These are phyloP conservation scores for Babylonia areolata DNA, from an alignment of 1,140 invertebrate genomes.

Conservation along the genomic window DNA sequence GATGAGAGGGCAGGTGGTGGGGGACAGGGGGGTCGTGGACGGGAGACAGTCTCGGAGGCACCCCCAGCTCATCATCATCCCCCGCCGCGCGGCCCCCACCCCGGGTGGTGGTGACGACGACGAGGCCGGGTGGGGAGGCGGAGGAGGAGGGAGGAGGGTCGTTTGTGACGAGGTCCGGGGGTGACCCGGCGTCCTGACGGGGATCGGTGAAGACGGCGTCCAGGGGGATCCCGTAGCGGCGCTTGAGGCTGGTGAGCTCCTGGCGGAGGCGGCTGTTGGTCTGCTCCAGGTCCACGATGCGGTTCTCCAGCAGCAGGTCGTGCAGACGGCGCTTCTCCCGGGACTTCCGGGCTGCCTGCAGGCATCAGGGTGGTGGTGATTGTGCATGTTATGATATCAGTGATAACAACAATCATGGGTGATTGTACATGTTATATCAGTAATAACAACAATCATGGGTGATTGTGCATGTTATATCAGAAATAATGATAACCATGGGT, in stretches of 20 bases:
- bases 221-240: constrained; percentile 89
- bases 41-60: background rate
- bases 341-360: constrained; percentile 89
- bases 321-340: constrained; percentile 96
- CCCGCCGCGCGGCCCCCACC: background rate
- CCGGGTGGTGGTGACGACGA: background rate
- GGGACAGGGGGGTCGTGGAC: background rate
- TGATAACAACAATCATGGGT: background rate
- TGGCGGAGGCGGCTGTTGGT: constrained; percentile 95
- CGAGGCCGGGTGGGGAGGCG: too few relatives aligned
- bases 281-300: constrained; percentile 94
- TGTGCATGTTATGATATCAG: background rate
- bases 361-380: background rate
- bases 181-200: background rate
- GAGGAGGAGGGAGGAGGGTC: too few relatives aligned
- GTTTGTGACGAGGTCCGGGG: background rate
- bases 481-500: too few relatives aligned
- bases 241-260: constrained; percentile 93
- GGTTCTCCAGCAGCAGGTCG: constrained; percentile 96
- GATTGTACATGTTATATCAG: too few relatives aligned
- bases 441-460: too few relatives aligned
- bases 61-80: too few relatives aligned
- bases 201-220: constrained; percentile 49
- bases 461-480: too few relatives aligned
- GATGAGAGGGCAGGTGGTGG: too few relatives aligned